phyloP scores from a whole-genome alignment of 1,140 invertebrate genomes.

The Drosophila pseudoananassae region DNA sequence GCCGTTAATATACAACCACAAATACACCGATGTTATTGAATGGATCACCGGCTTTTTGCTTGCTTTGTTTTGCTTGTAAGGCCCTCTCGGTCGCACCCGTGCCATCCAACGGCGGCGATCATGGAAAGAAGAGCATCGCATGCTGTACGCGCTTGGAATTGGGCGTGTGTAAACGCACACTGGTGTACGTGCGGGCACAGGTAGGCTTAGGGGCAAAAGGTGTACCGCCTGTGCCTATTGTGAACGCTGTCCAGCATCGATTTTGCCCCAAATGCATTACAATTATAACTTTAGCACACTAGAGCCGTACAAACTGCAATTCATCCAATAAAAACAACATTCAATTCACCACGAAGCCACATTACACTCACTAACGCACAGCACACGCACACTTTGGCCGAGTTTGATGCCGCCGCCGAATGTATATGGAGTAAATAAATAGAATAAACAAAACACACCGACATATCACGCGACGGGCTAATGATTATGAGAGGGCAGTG shows the following conservation, averaged over 20 bases:
- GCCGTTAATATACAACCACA: slow-evolving; percentile 13
- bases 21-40: slow-evolving; percentile 36
- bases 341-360: slow-evolving; percentile 48
- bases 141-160: slow-evolving; percentile 45
- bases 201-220: slow-evolving; percentile 21
- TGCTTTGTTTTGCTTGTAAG: slow-evolving; percentile 70
- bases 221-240: slow-evolving; percentile 9
- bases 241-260: slow-evolving; percentile 32
- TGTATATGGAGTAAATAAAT: slow-evolving; percentile 61
- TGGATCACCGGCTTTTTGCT: slow-evolving; percentile 82
- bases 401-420: slow-evolving; percentile 32
- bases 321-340: slow-evolving; percentile 56
- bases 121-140: slow-evolving; percentile 29
- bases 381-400: slow-evolving; percentile 12
- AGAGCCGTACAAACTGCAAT: slow-evolving; percentile 23
- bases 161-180: slow-evolving; percentile 34
- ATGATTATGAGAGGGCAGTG: slow-evolving; percentile 35
- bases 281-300: slow-evolving; percentile 39
- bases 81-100: slow-evolving; percentile 57
- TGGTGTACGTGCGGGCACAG: slow-evolving; percentile 34
- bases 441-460: slow-evolving; percentile 78
- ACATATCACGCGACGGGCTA: slow-evolving; percentile 71
- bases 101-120: slow-evolving; percentile 41
- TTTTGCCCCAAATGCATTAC: slow-evolving; percentile 53
- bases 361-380: slow-evolving; percentile 12